Conservation (phyloP, 2,888 invertebrate species). For the Cheiracanthium punctorium region DNA sequence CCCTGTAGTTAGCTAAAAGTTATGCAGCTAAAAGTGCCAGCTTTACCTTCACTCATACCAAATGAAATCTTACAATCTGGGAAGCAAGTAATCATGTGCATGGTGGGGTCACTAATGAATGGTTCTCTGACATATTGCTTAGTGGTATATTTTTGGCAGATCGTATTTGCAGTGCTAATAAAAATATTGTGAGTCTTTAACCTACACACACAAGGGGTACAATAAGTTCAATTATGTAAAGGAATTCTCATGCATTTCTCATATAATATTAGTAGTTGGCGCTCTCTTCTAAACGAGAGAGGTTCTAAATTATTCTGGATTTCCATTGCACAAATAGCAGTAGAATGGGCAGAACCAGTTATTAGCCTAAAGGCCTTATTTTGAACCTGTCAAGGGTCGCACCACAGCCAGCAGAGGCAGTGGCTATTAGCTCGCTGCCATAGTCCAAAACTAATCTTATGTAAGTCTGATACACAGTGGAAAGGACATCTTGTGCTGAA, state of each 20-base stretch:
- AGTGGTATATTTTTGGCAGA: background rate
- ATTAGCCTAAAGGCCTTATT: background rate
- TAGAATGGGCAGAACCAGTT: background rate
- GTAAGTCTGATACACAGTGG: background rate
- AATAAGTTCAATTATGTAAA: background rate
- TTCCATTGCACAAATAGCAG: background rate
- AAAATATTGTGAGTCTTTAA: background rate
- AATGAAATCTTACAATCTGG: no score
- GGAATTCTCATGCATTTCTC: background rate
- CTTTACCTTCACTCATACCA: no score
- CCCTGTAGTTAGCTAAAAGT: no score
- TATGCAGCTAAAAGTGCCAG: no score
- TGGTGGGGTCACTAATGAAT: no score
- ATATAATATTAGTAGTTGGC: background rate
- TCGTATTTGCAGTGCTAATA: background rate
- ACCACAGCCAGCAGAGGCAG: background rate
- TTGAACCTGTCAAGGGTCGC: background rate
- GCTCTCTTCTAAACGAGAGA: background rate
- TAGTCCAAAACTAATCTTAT: background rate
- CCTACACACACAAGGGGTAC: background rate
- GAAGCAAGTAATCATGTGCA: no score
- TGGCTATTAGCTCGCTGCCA: background rate
- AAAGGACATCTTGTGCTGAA: background rate
- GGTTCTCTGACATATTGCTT: background rate
- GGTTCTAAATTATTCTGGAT: background rate